Base-by-base conservation (phyloP, 2,113 vertebrate species). In the Pollimyrus isidori region DNA sequence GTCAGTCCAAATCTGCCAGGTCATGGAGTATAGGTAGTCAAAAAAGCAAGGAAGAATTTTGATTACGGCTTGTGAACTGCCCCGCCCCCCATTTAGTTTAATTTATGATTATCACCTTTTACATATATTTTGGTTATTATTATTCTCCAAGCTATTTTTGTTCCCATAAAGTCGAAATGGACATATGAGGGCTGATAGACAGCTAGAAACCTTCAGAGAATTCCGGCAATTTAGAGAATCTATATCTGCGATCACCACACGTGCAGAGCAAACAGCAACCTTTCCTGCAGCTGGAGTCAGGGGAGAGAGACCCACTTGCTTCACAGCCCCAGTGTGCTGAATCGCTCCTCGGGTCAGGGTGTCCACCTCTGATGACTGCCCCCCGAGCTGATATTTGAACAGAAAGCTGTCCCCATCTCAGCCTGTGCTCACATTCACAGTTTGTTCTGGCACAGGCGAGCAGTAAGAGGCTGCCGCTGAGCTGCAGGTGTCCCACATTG, bases 401-500 rank as follows among this genome's bases (percentile, higher is more conserved):
- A 90, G 85, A 90, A 91, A 92, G 89, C 90, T 92, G 89, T 90
- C 80, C 56, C 80, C 6, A 11, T 56, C 90, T 84, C 52, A 58
- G 52, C 45, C 30, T 90, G 73, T 39, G 35, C 88, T 62, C 35
- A n/a, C 21, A 7, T 17, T 86, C 48, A 86, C 86, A 89, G 82
- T 15, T 82, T 87, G 89, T 88, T 87, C 23, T 39, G 62, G 87
- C 86, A 89, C 50, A 48, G 19, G 39, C 86, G 11, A 53, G 52
- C 69, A 82, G 89, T 90, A 93, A 94, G 93, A 82, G 69, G 92
- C 39, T 89, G 76, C 87, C 91, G 89, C 62, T 89, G 73, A 86
- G 73, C 88, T 52, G 91, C 94, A 88, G 62, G 93, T 95, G 94
- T 92, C 89, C 91, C 49, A 88, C 87, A 93, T 94, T 95, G 91